These are phyloP conservation scores for Protophormia terraenovae DNA, from an alignment of 2,888 invertebrate genomes.

Conservation along the genomic window DNA sequence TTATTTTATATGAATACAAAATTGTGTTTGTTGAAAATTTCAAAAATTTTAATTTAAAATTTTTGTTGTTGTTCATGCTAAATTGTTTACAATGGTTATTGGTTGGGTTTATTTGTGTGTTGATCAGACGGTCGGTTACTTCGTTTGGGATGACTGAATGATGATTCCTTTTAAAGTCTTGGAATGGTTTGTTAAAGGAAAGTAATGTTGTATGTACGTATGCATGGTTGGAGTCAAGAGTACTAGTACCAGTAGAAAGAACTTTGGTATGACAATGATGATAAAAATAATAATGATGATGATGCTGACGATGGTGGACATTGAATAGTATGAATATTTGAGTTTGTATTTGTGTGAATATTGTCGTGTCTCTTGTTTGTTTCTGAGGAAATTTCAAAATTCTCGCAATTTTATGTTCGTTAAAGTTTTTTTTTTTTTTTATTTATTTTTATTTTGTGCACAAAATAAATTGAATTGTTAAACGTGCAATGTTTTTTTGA, in stretches of 20 bases:
- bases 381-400: slow-evolving; percentile 81
- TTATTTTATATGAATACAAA: slow-evolving; percentile 32
- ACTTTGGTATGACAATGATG: slow-evolving; percentile 50
- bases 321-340: slow-evolving; percentile 23
- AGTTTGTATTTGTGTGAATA: slow-evolving; percentile 56
- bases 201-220: no score
- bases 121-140: slow-evolving; percentile 66
- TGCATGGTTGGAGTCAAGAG: slow-evolving; percentile 32
- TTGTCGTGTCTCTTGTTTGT: slow-evolving; percentile 81
- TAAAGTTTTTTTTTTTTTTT: slow-evolving; percentile 73
- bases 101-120: slow-evolving; percentile 44
- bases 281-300: slow-evolving; percentile 12
- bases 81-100: slow-evolving; percentile 74
- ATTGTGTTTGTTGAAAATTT: slow-evolving; percentile 75
- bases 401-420: slow-evolving; percentile 81
- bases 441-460: slow-evolving; percentile 40
- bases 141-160: slow-evolving; percentile 53
- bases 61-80: slow-evolving; percentile 76
- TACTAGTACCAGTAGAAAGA: slow-evolving; percentile 12
- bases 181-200: slow-evolving; percentile 37
- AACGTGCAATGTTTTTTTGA: slow-evolving; percentile 76
- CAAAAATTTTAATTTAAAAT: slow-evolving; percentile 82
- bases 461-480: slow-evolving; percentile 80
- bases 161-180: slow-evolving; percentile 41
- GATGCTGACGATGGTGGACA: slow-evolving; percentile 47